Evolutionary conservation across 1,140 invertebrate genomes (phyloP), one percentile per base, ranked within the genome.

Genomic region (Cherax destructor): DNA sequence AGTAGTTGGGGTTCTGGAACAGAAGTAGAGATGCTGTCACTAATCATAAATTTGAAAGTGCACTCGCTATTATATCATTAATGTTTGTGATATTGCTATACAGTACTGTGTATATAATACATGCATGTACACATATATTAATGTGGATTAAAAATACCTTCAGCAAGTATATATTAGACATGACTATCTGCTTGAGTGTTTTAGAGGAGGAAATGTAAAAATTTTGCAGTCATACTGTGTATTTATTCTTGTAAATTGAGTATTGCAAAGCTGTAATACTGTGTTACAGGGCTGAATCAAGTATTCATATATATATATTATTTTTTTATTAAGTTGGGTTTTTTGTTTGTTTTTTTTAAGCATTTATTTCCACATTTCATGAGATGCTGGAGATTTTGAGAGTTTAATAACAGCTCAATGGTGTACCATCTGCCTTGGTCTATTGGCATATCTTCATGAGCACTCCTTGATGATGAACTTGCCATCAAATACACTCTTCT

Each of bases 241-340:
- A 74, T 30, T 7, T 69, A 18, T 30, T n/a, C 69, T 30, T 74
- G 69, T 74, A 74, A n/a, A 30, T 2, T 30, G 24, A 30, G 69
- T 21, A 74, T 24, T 21, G 24, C 30, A 41, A 11, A 30, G 6
- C 24, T 30, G 65, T 69, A 74, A 74, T 30, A 30, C 21, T 69
- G 21, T 21, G 21, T 30, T 74, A n/a, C 65, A 74, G 69, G 21
- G 24, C 24, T 74, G 24, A 74, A 41, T 74, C 7, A 41, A n/a
- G 24, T 78, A 78, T 78, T 30, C 18, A 78, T 79, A 79, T n/a
- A 79, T 56, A 50, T 79, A n/a, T 56, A 79, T 56, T 79, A 80
- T 81, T 21, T 81, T 21, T 56, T 6, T 72, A 7, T 18, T 9
- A 7, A 30, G 18, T 13, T 74, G 7, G 5, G 1, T 24, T 1